Percentiles rank a stretch among this genome's conserved stretches.
phyloP scores from a whole-genome alignment of 2,113 vertebrate genomes.

The Pachyramphus minor region DNA sequence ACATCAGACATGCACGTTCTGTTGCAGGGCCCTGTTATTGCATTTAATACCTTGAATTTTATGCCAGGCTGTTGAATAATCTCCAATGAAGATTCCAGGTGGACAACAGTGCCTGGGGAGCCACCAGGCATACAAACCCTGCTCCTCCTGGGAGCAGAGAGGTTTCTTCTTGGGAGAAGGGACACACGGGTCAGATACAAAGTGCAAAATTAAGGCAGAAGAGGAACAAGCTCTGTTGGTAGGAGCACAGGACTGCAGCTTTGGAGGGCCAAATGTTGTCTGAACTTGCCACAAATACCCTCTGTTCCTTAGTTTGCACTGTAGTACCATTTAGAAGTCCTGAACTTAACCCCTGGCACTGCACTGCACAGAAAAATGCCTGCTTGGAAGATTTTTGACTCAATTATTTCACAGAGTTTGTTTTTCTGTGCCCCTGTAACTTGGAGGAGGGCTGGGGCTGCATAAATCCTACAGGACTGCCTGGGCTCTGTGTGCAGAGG shows the following conservation, averaged over 20 bases:
- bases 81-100: not conserved
- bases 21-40: not conserved
- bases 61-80: not conserved
- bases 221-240: rapidly evolving
- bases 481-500: not conserved
- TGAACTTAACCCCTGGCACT: not conserved
- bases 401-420: not conserved
- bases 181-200: not conserved
- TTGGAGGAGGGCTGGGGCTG: not conserved
- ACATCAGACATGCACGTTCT: rapidly evolving
- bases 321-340: not conserved
- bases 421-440: not conserved
- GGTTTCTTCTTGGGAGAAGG: not conserved
- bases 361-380: not conserved
- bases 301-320: not conserved
- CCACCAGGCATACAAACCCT: not conserved
- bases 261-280: not conserved
- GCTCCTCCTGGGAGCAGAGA: not conserved
- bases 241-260: not conserved
- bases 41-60: not conserved
- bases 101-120: not conserved
- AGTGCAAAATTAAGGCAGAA: not conserved
- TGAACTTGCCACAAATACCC: not conserved
- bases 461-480: not conserved
- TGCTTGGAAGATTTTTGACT: not conserved